Evolutionary conservation across 2,888 invertebrate genomes (phyloP).

Genomic region (Ectemnius cavifrons): DNA sequence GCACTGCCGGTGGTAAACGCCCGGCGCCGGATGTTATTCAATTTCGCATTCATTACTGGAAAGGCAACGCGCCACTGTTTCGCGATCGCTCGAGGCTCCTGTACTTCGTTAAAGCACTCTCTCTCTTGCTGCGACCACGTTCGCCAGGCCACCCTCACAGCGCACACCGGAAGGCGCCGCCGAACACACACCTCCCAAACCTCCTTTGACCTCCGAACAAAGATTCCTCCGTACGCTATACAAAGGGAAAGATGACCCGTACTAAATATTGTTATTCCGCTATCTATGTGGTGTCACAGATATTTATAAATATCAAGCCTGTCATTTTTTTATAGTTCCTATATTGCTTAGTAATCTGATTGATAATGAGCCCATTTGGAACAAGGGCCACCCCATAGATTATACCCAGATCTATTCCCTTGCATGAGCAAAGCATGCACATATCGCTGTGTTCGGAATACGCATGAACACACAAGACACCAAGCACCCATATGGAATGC

Average conservation of each 20-base stretch:
- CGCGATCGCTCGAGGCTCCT: slow-evolving; percentile 46
- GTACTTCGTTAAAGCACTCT: slow-evolving; percentile 52
- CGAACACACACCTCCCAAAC: background rate
- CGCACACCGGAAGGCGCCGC: background rate
- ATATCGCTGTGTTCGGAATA: slow-evolving; percentile 1
- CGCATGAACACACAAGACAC: slow-evolving; percentile 11
- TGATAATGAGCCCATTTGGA: too few relatives aligned
- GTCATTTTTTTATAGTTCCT: too few relatives aligned
- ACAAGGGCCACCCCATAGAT: too few relatives aligned
- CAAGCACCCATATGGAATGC: background rate
- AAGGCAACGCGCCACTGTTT: slow-evolving; percentile 44
- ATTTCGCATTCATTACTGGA: slow-evolving; percentile 56
- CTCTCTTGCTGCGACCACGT: slow-evolving; percentile 17
- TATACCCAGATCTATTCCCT: too few relatives aligned
- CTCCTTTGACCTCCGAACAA: background rate
- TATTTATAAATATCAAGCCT: too few relatives aligned
- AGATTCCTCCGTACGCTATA: background rate
- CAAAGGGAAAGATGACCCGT: background rate
- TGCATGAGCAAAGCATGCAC: background rate
- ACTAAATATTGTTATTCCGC: background rate
- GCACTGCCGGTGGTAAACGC: slow-evolving; percentile 36
- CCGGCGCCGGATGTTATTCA: slow-evolving; percentile 53
- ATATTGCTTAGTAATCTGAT: too few relatives aligned
- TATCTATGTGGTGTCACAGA: too few relatives aligned
- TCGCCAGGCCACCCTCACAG: background rate